phyloP scores from a whole-genome alignment of 2,797 vertebrate species.

The Pipistrellus nathusii region DNA sequence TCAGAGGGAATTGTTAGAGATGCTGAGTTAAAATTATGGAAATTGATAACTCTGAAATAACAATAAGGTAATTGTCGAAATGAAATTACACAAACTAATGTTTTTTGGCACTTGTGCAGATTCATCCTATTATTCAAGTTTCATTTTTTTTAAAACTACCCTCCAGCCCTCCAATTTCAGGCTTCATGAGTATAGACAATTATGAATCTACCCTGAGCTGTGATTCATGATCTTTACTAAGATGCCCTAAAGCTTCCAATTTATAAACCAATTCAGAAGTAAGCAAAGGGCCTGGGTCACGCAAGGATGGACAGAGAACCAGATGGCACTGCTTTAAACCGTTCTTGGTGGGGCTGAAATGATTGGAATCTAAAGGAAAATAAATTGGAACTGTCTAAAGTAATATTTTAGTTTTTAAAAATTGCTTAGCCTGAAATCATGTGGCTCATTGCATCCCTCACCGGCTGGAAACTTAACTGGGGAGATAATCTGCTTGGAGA shows the following conservation, averaged over 20 bases:
- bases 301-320: slow-evolving; percentile 56
- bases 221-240: slow-evolving; percentile 69
- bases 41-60: slow-evolving; percentile 43
- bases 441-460: slow-evolving; percentile 64
- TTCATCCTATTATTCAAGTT: slow-evolving; percentile 66
- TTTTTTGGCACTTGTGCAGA: slow-evolving; percentile 51
- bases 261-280: slow-evolving; percentile 69
- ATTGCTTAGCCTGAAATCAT: slow-evolving; percentile 65
- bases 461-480: slow-evolving; percentile 11
- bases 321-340: slow-evolving; percentile 67
- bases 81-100: slow-evolving; percentile 59
- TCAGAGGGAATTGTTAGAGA: not conserved
- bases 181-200: slow-evolving; percentile 56
- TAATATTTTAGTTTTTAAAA: slow-evolving; percentile 73
- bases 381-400: slow-evolving; percentile 40
- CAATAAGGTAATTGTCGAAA: slow-evolving; percentile 23
- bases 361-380: slow-evolving; percentile 72
- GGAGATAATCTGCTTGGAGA: not conserved
- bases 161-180: slow-evolving; percentile 7
- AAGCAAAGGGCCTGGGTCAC: slow-evolving; percentile 60
- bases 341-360: slow-evolving; percentile 39
- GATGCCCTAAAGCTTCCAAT: slow-evolving; percentile 41
- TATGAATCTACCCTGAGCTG: slow-evolving; percentile 59
- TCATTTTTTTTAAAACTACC: slow-evolving; percentile 43
- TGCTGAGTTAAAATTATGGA: slow-evolving; percentile 10